Evolutionary conservation across 2,113 vertebrate species (phyloP).

Genomic region (Puma concolor): DNA sequence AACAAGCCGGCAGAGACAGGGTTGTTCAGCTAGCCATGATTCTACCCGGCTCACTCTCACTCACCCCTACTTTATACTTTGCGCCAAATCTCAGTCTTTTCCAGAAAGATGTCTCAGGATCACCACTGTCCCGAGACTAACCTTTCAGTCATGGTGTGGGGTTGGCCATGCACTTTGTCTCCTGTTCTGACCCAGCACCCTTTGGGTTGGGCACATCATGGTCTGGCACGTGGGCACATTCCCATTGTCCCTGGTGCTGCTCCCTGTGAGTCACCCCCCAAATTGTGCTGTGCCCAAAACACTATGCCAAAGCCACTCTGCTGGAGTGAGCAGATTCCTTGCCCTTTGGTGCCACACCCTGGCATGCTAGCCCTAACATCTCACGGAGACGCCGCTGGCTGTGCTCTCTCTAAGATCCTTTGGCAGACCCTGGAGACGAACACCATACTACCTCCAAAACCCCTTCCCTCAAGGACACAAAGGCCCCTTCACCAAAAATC

Average conservation of each 20-base stretch:
- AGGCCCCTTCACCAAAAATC: not conserved
- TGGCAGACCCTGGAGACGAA: not conserved
- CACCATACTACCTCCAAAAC: not conserved
- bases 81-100: not conserved
- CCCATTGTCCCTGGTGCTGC: not conserved
- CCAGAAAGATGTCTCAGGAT: not conserved
- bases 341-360: not conserved
- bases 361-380: rapidly evolving
- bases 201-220: not conserved
- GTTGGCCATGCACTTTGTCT: not conserved
- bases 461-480: not conserved
- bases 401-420: not conserved
- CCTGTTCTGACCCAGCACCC: not conserved
- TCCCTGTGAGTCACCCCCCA: not conserved
- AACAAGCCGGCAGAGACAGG: not conserved
- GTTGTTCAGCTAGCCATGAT: not conserved
- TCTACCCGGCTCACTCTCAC: not conserved
- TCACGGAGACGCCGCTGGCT: not conserved
- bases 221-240: not conserved
- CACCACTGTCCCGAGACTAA: not conserved
- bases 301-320: not conserved
- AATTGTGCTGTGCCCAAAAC: not conserved
- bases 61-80: not conserved
- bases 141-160: not conserved
- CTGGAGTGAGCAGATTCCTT: not conserved